Conservation (phyloP, 2,797 vertebrate genomes). For the Sebastes kiyomatsui region DNA sequence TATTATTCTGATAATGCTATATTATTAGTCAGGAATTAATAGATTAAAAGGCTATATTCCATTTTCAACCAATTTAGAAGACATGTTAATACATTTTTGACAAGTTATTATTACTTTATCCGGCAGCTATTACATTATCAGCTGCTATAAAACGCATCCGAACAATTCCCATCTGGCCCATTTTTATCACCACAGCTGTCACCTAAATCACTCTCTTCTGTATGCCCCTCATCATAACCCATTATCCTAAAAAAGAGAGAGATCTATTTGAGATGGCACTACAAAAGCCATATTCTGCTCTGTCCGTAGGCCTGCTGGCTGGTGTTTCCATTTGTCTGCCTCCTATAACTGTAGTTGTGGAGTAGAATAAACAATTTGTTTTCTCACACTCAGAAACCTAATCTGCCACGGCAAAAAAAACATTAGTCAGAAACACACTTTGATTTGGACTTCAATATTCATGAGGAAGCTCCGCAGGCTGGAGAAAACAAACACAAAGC, state of each 20-base stretch:
- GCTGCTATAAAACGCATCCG: neutral
- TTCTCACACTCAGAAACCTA: neutral
- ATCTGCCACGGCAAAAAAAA: neutral
- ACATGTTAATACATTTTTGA: neutral
- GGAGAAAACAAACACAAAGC: conserved; percentile 6
- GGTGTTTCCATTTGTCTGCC: neutral
- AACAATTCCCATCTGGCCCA: conserved; percentile 13
- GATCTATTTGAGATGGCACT: conserved; percentile 11
- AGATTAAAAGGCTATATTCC: neutral
- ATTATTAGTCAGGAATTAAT: neutral
- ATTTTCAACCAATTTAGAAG: neutral
- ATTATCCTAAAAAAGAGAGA: conserved; percentile 50
- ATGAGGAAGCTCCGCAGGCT: conserved; percentile 2
- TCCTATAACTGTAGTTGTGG: neutral
- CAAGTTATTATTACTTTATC: conserved; percentile 10
- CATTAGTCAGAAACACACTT: conserved; percentile 4
- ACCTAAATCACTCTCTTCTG: conserved; percentile 30
- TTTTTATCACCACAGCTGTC: conserved; percentile 30
- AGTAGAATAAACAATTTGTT: neutral
- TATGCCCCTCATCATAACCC: conserved; percentile 3
- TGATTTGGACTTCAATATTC: conserved; percentile 27
- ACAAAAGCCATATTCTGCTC: conserved; percentile 31
- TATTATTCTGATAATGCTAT: neutral
- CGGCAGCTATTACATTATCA: neutral
- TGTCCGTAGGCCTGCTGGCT: conserved; percentile 8